phyloP scores from a whole-genome alignment of 2,113 vertebrate genomes.

The Tamias sibiricus region DNA sequence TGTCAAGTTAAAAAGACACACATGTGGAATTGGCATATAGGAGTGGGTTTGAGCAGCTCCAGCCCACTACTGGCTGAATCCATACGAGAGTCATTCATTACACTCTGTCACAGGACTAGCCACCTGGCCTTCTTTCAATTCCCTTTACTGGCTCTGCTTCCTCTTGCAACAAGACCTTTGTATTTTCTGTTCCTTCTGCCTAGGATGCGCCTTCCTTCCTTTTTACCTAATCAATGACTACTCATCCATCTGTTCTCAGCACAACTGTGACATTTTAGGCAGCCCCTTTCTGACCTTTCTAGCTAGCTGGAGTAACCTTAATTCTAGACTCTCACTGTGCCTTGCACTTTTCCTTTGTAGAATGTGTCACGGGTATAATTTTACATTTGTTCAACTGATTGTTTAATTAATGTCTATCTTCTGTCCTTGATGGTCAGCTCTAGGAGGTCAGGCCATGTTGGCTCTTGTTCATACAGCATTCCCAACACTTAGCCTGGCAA shows the following conservation, averaged over 20 bases:
- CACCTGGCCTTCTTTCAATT: constrained; percentile 79
- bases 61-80: neutral
- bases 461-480: neutral
- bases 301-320: neutral
- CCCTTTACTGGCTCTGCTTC: constrained; percentile 69
- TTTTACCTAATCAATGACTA: neutral
- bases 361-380: neutral
- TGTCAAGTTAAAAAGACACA: neutral
- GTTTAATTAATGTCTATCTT: neutral
- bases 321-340: neutral
- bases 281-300: neutral
- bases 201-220: constrained; percentile 54
- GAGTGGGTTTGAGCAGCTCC: neutral
- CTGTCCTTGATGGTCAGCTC: neutral
- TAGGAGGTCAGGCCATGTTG: neutral
- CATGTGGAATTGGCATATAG: neutral
- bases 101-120: constrained; percentile 20
- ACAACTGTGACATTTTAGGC: neutral
- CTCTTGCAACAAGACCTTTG: constrained; percentile 26
- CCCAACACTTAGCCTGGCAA: neutral
- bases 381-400: neutral
- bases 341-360: neutral
- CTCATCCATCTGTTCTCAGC: constrained; percentile 2
- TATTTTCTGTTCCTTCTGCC: constrained; percentile 74
- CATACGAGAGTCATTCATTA: neutral